Conservation (phyloP, 2,797 vertebrate species). For the Acanthis flammea region DNA sequence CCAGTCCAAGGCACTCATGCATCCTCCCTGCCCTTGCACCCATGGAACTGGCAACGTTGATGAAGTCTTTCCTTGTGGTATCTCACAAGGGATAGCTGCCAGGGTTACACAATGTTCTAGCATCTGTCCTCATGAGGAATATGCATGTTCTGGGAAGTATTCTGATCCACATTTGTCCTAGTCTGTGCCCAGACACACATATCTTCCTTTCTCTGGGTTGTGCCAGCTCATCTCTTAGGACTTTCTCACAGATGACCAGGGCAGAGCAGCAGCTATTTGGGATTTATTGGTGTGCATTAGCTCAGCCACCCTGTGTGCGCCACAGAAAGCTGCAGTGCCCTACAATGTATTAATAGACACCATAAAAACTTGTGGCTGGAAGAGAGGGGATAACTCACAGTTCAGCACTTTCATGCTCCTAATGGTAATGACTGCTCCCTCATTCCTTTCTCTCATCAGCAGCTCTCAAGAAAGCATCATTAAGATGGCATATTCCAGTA, state of each 20-base stretch:
- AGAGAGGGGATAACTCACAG: background rate
- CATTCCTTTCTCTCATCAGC: background rate
- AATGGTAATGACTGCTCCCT: background rate
- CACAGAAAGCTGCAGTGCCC: background rate
- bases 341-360: background rate
- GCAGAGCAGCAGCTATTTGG: background rate
- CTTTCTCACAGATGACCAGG: background rate
- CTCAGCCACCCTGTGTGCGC: background rate
- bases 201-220: background rate
- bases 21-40: background rate
- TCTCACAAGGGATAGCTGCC: background rate
- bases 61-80: background rate
- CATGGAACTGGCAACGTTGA: background rate
- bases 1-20: background rate
- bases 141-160: background rate
- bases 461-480: constrained; percentile 8
- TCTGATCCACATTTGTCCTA: background rate
- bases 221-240: background rate
- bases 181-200: no score
- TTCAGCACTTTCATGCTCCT: background rate
- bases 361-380: background rate
- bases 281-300: background rate
- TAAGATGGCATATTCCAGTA: background rate
- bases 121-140: background rate
- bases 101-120: background rate